Base-by-base conservation (phyloP, 2,113 vertebrate species). In the Mugil cephalus region DNA sequence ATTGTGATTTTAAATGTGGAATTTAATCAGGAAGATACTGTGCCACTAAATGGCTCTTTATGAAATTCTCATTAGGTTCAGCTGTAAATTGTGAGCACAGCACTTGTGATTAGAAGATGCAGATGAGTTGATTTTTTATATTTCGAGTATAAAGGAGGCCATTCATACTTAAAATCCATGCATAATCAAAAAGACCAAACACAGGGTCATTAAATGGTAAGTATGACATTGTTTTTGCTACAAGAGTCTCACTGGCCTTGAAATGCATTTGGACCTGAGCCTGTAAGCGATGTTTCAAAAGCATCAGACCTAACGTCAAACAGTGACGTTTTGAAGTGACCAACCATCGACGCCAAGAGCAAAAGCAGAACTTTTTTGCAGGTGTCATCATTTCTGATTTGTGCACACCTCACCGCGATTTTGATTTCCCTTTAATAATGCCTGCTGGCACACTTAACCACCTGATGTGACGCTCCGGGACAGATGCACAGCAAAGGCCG, bases 391-490 rank as follows among this genome's bases (percentile, higher is more conserved):
- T 72, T 83, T 82, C 35, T 52, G 51, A 70, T 77, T 89, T 87
- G 58, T 88, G 79, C 73, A 56, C 39, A 85, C 64, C 79, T 88
- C 63, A 73, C 63, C 75, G 30, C 51, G 61, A 77, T 80, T 87
- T 83, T 40, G 75, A 79, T 58, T 81, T 73, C 60, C 74, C 86
- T 83, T 80, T 86, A 90, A 89, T 86, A 87, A 84, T 68, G 74
- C 69, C 90, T n/a, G 9, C 34, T 72, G 83, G 86, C 87, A 19
- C 53, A 62, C 77, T 64, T 56, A 81, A 80, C 77, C 61, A 75
- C 79, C 88, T 85, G 87, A 91, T 79, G 84, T 66, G 71, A 65
- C 18, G 66, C 84, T 80, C 47, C 52, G 8, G 80, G 85, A 76
- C 76, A 78, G 69, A 75, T 38, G 69, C 19, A 59, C 12, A 69